Base-by-base conservation (phyloP, 2,113 vertebrate species). In the Petromus typicus region DNA sequence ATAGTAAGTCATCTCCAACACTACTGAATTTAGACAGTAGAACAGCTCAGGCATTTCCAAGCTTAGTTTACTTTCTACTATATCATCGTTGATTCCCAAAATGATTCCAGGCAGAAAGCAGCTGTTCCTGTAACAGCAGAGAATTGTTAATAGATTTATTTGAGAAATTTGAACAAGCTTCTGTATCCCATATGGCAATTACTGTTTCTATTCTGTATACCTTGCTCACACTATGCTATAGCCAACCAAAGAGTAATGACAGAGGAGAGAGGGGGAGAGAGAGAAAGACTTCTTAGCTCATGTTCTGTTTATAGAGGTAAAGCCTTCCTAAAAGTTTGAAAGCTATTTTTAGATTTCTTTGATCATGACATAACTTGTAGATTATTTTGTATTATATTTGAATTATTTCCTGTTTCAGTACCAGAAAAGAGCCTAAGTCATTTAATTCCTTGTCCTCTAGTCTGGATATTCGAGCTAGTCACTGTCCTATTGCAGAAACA, bases 131-230 rank as follows among this genome's bases (percentile, higher is more conserved):
- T 11, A 13, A 34, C 4, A 91, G 45, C 27, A 23, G 4, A 45
- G 43, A 59, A 56, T 76, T 96, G 90, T 88, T 81, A 90, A 85
- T 88, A 93, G 66, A 51, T 25, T 82, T 20, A 66, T 57, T 64
- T 32, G 63, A 43, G 45, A 66, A 20, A 89, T 59, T 67, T 69
- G n/a, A 57, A 13, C 1, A 25, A 76, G 32, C 57, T 34, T 83
- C 14, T 76, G 25, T 76, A 76, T 30, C 13, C 11, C 13, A 48
- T 48, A 48, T 7, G 32, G 45, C 7, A 30, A 30, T 76, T 32
- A 32, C 25, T 48, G 27, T 17, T 48, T 45, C 73, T 76, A 48
- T 76, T 48, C 48, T 48, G 7, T 48, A 48, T 48, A 17, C 45
- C 45, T 43, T 48, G 25, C 27, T 12, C 71, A 75, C 16, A 45